Percentiles rank a stretch among this genome's conserved stretches.
Evolutionary conservation across 1,140 invertebrate species (phyloP).

Genomic region (Eciton burchellii): DNA sequence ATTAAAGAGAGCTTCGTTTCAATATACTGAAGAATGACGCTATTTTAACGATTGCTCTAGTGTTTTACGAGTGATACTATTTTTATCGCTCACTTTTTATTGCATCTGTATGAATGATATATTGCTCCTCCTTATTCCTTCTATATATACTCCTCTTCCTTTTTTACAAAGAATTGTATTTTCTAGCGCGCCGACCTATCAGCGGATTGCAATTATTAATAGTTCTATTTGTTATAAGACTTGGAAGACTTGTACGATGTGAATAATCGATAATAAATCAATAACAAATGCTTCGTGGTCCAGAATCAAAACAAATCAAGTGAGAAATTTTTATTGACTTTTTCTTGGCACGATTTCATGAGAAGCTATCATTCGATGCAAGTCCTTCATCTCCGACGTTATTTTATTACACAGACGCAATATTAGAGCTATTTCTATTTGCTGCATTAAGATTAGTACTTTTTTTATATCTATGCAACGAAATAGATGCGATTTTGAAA

Average conservation of each 20-base stretch:
- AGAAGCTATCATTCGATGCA: too few relatives aligned
- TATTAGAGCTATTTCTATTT: too few relatives aligned
- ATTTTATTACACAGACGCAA: too few relatives aligned
- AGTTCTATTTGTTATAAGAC: conserved; percentile 51
- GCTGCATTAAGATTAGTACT: too few relatives aligned
- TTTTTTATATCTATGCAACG: too few relatives aligned
- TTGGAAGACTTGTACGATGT: conserved; percentile 63
- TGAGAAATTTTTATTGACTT: too few relatives aligned
- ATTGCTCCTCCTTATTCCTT: background rate
- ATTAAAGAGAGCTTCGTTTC: conserved; percentile 57
- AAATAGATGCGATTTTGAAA: too few relatives aligned
- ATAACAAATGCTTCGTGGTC: conserved; percentile 44
- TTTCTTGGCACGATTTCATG: too few relatives aligned
- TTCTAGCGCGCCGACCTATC: conserved; percentile 47
- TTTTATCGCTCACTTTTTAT: conserved; percentile 30
- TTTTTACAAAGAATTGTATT: conserved; percentile 52
- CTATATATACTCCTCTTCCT: background rate
- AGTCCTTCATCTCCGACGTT: too few relatives aligned
- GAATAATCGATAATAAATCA: conserved; percentile 57
- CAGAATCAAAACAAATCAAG: conserved; percentile 36
- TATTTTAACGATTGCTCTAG: conserved; percentile 37
- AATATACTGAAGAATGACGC: conserved; percentile 24
- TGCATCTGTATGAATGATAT: conserved; percentile 14
- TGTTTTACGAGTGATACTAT: conserved; percentile 50
- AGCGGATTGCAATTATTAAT: conserved; percentile 53